Evolutionary conservation across 2,888 invertebrate genomes (phyloP), one percentile per base, ranked within the genome.

Genomic region (Drosophila melanosoma): DNA sequence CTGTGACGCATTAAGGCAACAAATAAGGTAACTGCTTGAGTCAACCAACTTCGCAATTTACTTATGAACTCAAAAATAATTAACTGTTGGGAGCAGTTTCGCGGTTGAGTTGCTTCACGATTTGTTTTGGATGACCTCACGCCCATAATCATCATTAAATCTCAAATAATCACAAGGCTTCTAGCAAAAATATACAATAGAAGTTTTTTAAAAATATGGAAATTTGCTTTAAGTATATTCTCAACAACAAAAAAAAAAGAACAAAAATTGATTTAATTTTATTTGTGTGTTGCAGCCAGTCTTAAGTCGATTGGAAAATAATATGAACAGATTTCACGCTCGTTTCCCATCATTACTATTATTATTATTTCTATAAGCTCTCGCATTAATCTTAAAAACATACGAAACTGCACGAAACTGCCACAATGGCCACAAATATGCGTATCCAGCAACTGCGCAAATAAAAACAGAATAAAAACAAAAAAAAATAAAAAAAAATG

Each of bases 391-490:
- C 59, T 59, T 42, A 17, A 69, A 69, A 63, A 69, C 63, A 45
- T 69, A 72, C 72, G 49, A 84, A 76, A 76, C 69, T 79, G 68
- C 66, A 78, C 67, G 79, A 68, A 56, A 62, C 38, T 53, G 58
- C 65, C 60, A 84, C 69, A 80, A 72, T 52, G 29, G 36, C 32
- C 40, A 26, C 36, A 75, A 49, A 48, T 12, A 48, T 29, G 42
- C 32, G 35, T 52, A 57, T 40, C 48, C 56, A 62, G 64, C 49
- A 69, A 59, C 69, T 70, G 79, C 77, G 72, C 57, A 77, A 51
- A 62, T n/a, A 62, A 7, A 40, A n/a, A 20, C 58, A 23, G 23
- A 69, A 35, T 20, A 29, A 69, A 35, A n/a, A 23, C 32, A 38
- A 67, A 4, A 40, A 53, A 20, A 11, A 11, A 11, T 42, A 58